Evolutionary conservation across 1,140 invertebrate species (phyloP).

Genomic region (Nautilus pompilius): DNA sequence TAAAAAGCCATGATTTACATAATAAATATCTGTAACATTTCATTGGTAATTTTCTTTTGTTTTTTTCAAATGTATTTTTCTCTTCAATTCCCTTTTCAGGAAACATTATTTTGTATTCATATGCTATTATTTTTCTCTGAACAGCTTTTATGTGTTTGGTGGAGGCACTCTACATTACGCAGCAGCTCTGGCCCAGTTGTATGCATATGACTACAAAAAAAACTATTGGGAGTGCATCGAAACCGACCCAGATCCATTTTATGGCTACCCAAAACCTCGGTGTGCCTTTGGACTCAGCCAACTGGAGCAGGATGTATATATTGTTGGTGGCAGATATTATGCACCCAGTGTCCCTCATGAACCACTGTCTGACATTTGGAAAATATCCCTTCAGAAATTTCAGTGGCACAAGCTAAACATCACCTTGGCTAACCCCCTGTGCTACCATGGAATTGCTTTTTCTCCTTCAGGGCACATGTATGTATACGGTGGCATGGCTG

Average conservation of each 20-base stretch:
- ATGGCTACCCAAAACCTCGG: conserved; percentile 15
- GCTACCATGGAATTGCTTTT: conserved; percentile 17
- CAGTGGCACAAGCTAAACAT: conserved; percentile 17
- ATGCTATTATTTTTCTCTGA: too few species aligned
- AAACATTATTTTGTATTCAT: too few species aligned
- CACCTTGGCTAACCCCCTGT: conserved; percentile 16
- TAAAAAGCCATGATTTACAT: too few species aligned
- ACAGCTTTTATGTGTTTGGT: conserved; percentile 23
- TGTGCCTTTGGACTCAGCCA: conserved; percentile 24
- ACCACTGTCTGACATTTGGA: conserved; percentile 20
- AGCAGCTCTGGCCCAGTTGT: conserved; percentile 16
- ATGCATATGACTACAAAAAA: conserved; percentile 10
- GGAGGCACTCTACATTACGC: conserved; percentile 19
- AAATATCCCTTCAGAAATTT: conserved; percentile 14
- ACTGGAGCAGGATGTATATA: conserved; percentile 16
- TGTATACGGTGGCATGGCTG: conserved; percentile 22
- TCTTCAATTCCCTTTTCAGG: too few species aligned
- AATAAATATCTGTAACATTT: too few species aligned
- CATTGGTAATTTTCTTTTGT: too few species aligned
- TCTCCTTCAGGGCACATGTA: conserved; percentile 24
- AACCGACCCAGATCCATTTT: conserved; percentile 7
- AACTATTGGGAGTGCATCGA: conserved; percentile 14
- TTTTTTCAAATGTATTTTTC: too few species aligned
- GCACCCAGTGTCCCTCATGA: neutral
- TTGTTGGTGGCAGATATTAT: conserved; percentile 21